Evolutionary conservation across 1,140 invertebrate genomes (phyloP).

Genomic region (Pseudomyrmex cubaensis): DNA sequence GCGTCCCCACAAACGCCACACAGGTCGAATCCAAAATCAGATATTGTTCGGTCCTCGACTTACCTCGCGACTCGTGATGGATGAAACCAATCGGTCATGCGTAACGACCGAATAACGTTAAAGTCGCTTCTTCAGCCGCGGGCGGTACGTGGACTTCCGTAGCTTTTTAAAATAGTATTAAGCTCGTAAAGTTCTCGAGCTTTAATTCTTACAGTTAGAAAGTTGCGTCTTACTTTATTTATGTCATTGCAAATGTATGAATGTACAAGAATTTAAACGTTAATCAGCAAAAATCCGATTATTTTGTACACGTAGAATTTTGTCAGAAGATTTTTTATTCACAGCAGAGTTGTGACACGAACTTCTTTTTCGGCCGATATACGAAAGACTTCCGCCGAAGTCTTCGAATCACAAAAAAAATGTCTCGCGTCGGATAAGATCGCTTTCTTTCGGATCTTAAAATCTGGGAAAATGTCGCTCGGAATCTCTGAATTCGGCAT

Average conservation of each 20-base stretch:
- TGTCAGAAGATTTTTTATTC: neutral
- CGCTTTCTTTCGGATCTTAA: constrained; percentile 23
- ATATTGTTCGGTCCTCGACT: constrained; percentile 58
- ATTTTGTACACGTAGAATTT: neutral
- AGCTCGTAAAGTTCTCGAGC: neutral
- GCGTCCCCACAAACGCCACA: constrained; percentile 57
- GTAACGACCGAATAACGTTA: constrained; percentile 11
- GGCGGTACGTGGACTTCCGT: constrained; percentile 27
- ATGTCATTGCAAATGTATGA: no score
- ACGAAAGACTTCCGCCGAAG: constrained; percentile 20
- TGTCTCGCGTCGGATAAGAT: constrained; percentile 44
- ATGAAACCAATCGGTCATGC: constrained; percentile 69
- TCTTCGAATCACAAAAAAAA: constrained; percentile 27
- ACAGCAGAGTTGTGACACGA: neutral
- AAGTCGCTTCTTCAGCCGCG: neutral
- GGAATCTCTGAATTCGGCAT: constrained; percentile 65
- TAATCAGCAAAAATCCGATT: no score
- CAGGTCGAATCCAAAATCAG: constrained; percentile 61
- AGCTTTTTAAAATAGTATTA: constrained; percentile 5
- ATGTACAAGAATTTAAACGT: no score
- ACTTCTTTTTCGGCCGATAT: neutral
- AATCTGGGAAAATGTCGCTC: constrained; percentile 56
- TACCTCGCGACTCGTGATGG: constrained; percentile 57
- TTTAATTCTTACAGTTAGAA: no score
- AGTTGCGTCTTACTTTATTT: no score